Evolutionary conservation across 2,113 vertebrate genomes (phyloP), one percentile per base, ranked within the genome.

Genomic region (Megalops atlanticus): DNA sequence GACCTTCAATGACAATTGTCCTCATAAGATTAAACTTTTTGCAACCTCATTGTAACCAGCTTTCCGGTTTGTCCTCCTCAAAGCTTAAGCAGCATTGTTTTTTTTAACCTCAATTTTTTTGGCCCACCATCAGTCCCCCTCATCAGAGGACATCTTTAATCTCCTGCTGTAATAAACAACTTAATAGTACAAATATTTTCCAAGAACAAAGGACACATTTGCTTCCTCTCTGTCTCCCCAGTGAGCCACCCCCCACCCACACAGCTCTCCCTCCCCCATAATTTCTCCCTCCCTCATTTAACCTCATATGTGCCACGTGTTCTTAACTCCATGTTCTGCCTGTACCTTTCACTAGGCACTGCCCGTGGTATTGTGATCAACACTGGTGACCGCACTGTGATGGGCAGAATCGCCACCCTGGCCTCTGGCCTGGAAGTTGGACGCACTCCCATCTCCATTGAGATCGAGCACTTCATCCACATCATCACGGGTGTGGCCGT

Each of bases 391-490:
- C 92, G 91, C 3, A 95, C 94, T 0, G 94, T 95, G 79, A 95
- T 95, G 94, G 94, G 94, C 35, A 89, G 94, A 35, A 95, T 95
- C 3, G 94, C 94, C 69, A 95, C 94, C 0, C 88, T 95, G 79
- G 92, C 93, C 1, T 95, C 94, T 0, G 94, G 94, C n/a, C 87
- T 95, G 76, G 93, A 95, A 74, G 92, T 93, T 38, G 94, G 94
- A 27, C 92, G 93, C 85, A 95, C 94, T 0, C 94, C 94, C 80
- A 95, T 95, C 1, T 93, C 94, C 79, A 85, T 89, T 0, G 94
- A 95, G 87, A 95, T 94, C 0, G 94, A 95, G 52, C 94, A 95
- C 83, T 95, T 95, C 84, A 95, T 95, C 84, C 94, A 95, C 86
- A 89, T 95, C 78, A 95, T 95, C 90, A 95, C 94, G 0, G 94